Base-by-base conservation (phyloP, 2,888 invertebrate species). In the Venusia cambrica region DNA sequence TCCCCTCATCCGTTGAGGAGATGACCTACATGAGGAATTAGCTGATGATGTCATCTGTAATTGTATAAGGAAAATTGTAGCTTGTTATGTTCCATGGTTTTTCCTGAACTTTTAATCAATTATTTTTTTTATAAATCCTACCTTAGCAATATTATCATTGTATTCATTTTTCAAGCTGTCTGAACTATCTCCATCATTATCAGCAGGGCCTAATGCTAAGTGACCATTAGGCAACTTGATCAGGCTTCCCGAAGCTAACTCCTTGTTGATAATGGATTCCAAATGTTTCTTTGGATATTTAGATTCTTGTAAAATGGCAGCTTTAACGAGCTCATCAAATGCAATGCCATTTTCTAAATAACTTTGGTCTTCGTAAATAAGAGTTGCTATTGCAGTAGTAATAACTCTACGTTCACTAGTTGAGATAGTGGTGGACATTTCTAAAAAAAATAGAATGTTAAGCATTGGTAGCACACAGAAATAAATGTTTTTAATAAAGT, bases 341-440 rank as follows among this genome's bases (percentile, higher is more conserved):
- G 92, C 92, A 39, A 94, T 92, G 8, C 93, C 93, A 67, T 90
- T 89, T 67, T 92, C 91, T 37, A 92, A 79, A 57, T 91, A 93
- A 69, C 90, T 92, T 32, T 92, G 92, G 62, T 93, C 92, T 57
- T 90, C 89, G 48, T 92, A 90, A 43, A 93, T 91, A 14, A 93
- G 79, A 59, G 92, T 92, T 29, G 92, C 91, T 44, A 93, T 91
- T 9, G 93, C 92, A 45, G 91, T 90, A 25, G 91, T 90, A 44
- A 93, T 88, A 54, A 92, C 76, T 51, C 85, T 66, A 63, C 90
- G 63, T 66, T 90, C 73, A 67, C 70, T 75, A 43, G 73, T 69
- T 42, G 74, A 79, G 42, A 76, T 57, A 38, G 71, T 53, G 62
- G 87, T 54, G 43, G 74, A 65, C 90, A 90, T 78, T 83, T 85